Conservation (phyloP, 2,797 vertebrate genomes). For the Mustela erminea region DNA sequence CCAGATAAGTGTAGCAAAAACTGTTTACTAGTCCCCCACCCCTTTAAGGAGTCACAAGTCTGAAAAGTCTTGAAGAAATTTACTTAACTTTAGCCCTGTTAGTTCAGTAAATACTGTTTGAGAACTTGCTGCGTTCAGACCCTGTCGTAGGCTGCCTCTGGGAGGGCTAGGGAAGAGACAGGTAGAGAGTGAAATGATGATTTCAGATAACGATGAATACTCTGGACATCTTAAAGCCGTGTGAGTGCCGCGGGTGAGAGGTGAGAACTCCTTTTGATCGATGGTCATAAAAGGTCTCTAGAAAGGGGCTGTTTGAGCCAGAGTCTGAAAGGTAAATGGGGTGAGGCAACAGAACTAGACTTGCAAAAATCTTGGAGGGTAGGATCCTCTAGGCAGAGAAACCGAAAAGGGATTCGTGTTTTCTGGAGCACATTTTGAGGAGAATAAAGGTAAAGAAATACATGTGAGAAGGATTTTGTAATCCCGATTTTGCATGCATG, state of each 20-base stretch:
- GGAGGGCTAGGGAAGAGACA: background rate
- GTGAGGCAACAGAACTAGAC: background rate
- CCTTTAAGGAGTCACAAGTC: background rate
- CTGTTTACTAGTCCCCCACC: background rate
- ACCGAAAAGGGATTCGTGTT: background rate
- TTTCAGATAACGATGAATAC: background rate
- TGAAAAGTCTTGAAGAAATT: background rate
- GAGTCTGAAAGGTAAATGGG: background rate
- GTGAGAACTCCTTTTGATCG: background rate
- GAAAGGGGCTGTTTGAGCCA: background rate
- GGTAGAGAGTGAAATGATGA: background rate
- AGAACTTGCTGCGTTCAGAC: background rate
- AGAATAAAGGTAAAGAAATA: background rate
- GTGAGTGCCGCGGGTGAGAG: background rate
- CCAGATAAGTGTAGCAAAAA: background rate
- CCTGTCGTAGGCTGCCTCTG: too few species aligned
- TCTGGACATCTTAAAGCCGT: background rate
- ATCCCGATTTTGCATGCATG: background rate
- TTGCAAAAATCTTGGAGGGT: background rate
- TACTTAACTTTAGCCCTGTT: background rate
- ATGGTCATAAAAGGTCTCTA: background rate
- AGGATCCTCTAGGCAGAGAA: background rate
- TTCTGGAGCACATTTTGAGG: background rate
- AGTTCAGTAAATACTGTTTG: background rate
- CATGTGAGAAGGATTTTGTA: background rate